Conservation (phyloP, 1,140 invertebrate species). For the Lutraria rhynchaena region DNA sequence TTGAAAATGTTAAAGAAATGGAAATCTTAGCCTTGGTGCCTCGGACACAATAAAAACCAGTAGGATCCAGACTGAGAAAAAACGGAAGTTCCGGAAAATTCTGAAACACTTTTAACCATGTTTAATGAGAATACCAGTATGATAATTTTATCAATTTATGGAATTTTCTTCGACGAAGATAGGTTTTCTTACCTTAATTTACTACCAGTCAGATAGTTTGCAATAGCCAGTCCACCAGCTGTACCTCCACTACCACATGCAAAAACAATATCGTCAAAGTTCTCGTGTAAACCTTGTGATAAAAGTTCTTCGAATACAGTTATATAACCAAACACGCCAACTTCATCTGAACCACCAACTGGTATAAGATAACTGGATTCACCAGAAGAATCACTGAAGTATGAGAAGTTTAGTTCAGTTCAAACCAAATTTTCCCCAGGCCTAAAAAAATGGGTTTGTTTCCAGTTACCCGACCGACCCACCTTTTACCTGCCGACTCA, state of each 20-base stretch:
- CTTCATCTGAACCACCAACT: slow-evolving; percentile 76
- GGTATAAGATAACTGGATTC: slow-evolving; percentile 75
- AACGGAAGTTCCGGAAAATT: too few relatives aligned
- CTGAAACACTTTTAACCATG: too few relatives aligned
- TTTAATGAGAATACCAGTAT: too few relatives aligned
- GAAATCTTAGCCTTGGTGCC: too few relatives aligned
- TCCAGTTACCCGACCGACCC: too few relatives aligned
- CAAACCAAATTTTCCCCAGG: too few relatives aligned
- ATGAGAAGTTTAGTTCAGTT: neutral
- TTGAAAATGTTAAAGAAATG: too few relatives aligned
- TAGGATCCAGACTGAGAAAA: too few relatives aligned
- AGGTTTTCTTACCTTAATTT: slow-evolving; percentile 76
- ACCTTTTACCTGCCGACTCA: too few relatives aligned
- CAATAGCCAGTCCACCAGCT: slow-evolving; percentile 73
- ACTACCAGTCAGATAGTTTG: slow-evolving; percentile 75
- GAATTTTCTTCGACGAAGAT: neutral
- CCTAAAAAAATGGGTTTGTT: too few relatives aligned
- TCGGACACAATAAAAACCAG: too few relatives aligned
- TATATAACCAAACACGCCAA: slow-evolving; percentile 79
- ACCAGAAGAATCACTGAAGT: slow-evolving; percentile 64
- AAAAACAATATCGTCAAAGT: slow-evolving; percentile 78
- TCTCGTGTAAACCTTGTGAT: slow-evolving; percentile 70
- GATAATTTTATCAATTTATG: too few relatives aligned
- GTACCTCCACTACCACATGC: slow-evolving; percentile 80
- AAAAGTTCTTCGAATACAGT: slow-evolving; percentile 74